Conservation (phyloP, 2,113 vertebrate species). For the Leptodactylus fuscus region DNA sequence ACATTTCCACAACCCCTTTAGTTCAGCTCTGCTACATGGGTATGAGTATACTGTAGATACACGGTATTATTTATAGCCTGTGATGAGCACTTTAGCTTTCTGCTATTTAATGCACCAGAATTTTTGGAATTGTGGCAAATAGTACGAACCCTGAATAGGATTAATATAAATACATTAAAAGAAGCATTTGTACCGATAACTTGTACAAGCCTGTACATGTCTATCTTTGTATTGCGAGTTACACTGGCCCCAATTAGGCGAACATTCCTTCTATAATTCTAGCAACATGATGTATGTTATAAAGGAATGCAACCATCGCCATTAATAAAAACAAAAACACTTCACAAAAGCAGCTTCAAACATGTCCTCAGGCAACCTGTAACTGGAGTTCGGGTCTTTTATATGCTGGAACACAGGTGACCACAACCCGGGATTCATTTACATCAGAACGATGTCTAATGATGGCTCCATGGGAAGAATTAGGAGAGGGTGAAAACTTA, state of each 20-base stretch:
- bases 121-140: constrained; percentile 16
- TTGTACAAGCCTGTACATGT: constrained; percentile 44
- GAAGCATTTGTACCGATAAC: constrained; percentile 38
- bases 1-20: neutral
- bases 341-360: constrained; percentile 45
- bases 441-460: constrained; percentile 16
- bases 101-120: neutral
- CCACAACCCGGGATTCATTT: constrained; percentile 6
- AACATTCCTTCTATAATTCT: constrained; percentile 51
- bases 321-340: constrained; percentile 52
- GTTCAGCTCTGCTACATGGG: neutral
- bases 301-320: constrained; percentile 47
- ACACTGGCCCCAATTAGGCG: constrained; percentile 41
- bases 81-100: neutral
- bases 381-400: constrained; percentile 34
- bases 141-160: neutral
- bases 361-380: constrained; percentile 43
- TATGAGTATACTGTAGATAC: neutral
- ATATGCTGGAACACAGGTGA: constrained; percentile 28
- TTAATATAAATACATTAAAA: constrained; percentile 43
- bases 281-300: constrained; percentile 53
- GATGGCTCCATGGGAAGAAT: neutral
- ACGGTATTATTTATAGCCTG: neutral
- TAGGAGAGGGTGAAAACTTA: neutral
- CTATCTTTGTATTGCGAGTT: constrained; percentile 44